Conservation (phyloP, 2,888 invertebrate species). For the Nycteola revayana region DNA sequence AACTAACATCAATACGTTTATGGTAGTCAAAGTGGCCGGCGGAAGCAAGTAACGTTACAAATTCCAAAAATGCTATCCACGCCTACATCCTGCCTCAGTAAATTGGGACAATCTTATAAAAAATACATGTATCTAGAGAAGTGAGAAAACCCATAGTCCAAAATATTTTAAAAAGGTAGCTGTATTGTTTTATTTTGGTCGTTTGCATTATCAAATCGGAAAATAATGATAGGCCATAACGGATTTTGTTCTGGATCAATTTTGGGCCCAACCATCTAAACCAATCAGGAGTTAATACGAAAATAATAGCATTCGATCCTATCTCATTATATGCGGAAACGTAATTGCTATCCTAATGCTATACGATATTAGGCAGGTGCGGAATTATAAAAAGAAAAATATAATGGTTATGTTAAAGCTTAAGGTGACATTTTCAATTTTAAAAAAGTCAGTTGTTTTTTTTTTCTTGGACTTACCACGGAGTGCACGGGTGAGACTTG, state of each 20-base stretch:
- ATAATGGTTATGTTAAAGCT: neutral
- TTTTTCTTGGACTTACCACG: no score
- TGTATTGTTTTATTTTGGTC: conserved; percentile 31
- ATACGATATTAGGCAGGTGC: conserved; percentile 19
- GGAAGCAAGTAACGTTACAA: no score
- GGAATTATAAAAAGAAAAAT: neutral
- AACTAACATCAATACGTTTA: no score
- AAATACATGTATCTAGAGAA: no score
- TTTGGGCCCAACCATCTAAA: conserved; percentile 58
- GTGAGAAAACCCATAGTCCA: no score
- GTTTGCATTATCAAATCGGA: conserved; percentile 53
- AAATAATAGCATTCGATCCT: conserved; percentile 73
- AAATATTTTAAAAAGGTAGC: no score
- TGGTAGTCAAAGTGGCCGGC: no score
- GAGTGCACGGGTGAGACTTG: no score
- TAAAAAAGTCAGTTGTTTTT: no score
- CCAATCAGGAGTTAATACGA: conserved; percentile 71
- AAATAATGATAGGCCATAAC: conserved; percentile 33
- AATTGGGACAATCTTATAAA: no score
- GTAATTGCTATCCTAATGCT: conserved; percentile 41
- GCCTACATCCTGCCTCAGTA: no score
- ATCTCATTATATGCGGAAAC: conserved; percentile 57
- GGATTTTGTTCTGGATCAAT: conserved; percentile 56
- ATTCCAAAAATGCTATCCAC: no score
- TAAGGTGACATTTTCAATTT: neutral